Conservation (phyloP, 1,140 invertebrate species). For the Caenorhabditis tropicalis region DNA sequence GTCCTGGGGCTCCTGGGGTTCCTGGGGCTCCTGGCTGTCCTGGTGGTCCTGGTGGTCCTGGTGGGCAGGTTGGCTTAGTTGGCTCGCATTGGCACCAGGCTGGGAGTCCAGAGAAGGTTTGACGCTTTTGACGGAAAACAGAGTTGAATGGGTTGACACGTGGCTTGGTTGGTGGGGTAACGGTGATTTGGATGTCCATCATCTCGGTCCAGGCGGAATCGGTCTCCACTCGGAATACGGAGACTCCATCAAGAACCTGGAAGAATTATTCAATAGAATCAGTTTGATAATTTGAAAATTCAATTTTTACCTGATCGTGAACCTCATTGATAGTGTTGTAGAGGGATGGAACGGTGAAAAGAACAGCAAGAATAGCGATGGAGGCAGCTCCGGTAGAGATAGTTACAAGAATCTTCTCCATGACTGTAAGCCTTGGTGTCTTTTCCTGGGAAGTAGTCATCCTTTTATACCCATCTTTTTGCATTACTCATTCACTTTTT, state of each 20-base stretch:
- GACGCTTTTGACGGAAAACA: slow-evolving; percentile 61
- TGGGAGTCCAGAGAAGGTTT: slow-evolving; percentile 58
- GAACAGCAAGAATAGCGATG: slow-evolving; percentile 19
- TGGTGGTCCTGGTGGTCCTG: slow-evolving; percentile 58
- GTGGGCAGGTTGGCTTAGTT: slow-evolving; percentile 56
- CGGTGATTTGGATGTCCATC: slow-evolving; percentile 59
- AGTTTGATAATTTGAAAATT: not conserved
- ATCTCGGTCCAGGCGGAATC: slow-evolving; percentile 59
- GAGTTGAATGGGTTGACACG: slow-evolving; percentile 57
- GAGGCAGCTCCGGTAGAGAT: slow-evolving; percentile 20
- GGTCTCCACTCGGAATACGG: slow-evolving; percentile 59
- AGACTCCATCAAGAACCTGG: slow-evolving; percentile 54
- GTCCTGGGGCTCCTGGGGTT: slow-evolving; percentile 50
- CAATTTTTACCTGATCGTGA: not conserved
- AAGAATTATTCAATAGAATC: no score
- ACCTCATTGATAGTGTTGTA: slow-evolving; percentile 44
- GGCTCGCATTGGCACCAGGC: slow-evolving; percentile 62
- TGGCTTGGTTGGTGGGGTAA: slow-evolving; percentile 58
- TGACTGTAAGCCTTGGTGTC: slow-evolving; percentile 11
- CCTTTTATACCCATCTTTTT: slow-evolving; percentile 35
- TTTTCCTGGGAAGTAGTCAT: not conserved
- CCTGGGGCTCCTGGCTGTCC: slow-evolving; percentile 57
- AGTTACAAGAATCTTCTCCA: slow-evolving; percentile 38
- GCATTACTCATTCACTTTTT: slow-evolving; percentile 23
- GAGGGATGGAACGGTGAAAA: slow-evolving; percentile 35